Base-by-base conservation (phyloP, 2,888 invertebrate species). In the Rhagonycha fulva region DNA sequence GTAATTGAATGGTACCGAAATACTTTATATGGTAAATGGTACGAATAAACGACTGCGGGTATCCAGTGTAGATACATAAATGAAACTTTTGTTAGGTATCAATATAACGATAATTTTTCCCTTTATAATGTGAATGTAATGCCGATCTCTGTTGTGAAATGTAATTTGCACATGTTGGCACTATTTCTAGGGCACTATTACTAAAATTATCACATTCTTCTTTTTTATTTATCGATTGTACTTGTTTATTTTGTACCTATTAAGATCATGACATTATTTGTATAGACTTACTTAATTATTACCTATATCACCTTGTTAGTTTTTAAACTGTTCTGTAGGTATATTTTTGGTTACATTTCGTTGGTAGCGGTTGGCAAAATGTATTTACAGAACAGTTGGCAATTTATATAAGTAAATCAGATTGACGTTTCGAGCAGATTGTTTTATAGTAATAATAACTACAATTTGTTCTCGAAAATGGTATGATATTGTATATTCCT, bases 1-100 rank as follows among this genome's bases (percentile, higher is more conserved):
- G 91, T 84, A 91, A 91, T 87, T 90, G 85, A 87, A 66, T 26
- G 63, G 26, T 66, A 66, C n/a, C 63, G 24, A 66, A 66, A 26
- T 66, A 66, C 19, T 23, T 66, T 26, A 66, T 47, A n/a, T 47
- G 47, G 47, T 47, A 47, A 47, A 47, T 47, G 47, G 47, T 47
- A 47, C 47, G 47, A 47, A 47, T 47, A 47, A n/a, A 47, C n/a
- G 47, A 47, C 47, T 47, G 47, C 47, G 47, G 47, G 47, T 47
- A 47, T 47, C 47, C 47, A 47, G 47, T 47, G 47, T 47, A 47
- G 47, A 47, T 47, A 47, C 47, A 47, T 47, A 47, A 47, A 47
- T n/a, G 47, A 47, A 47, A 47, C 47, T 47, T 47, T 47, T 47
- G 47, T 47, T 47, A 47, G 47, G 47, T 47, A 47, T 47, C 47